Conservation (phyloP, 2,888 invertebrate genomes). For the Nomada flava region DNA sequence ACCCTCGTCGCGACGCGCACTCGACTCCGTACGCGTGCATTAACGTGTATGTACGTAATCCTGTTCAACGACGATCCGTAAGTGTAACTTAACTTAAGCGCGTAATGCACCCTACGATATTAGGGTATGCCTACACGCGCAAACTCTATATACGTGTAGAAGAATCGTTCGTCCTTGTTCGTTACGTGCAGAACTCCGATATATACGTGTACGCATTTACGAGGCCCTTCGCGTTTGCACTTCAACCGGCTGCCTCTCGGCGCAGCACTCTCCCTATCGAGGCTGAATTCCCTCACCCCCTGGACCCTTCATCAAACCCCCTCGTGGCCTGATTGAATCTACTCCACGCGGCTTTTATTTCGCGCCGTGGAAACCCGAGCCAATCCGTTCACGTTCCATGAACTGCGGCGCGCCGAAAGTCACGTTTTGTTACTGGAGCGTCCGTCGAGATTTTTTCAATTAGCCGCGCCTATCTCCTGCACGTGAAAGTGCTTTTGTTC, state of each 20-base stretch:
- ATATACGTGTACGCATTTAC: slow-evolving; percentile 36
- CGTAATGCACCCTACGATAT: slow-evolving; percentile 61
- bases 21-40: slow-evolving; percentile 48
- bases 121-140: slow-evolving; percentile 31
- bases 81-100: slow-evolving; percentile 65
- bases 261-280: slow-evolving; percentile 60
- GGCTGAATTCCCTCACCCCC: slow-evolving; percentile 43
- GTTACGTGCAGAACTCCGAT: neutral
- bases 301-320: slow-evolving; percentile 55
- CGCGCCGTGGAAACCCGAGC: slow-evolving; percentile 65
- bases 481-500: slow-evolving; percentile 36
- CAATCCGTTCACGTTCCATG: slow-evolving; percentile 60
- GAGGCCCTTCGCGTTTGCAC: slow-evolving; percentile 60
- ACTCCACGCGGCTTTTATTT: slow-evolving; percentile 67
- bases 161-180: slow-evolving; percentile 33
- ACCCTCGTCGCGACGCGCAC: slow-evolving; percentile 22
- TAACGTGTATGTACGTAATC: slow-evolving; percentile 55
- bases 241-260: slow-evolving; percentile 58
- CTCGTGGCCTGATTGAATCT: slow-evolving; percentile 66
- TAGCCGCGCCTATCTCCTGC: slow-evolving; percentile 32
- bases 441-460: slow-evolving; percentile 58
- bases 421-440: slow-evolving; percentile 57
- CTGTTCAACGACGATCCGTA: slow-evolving; percentile 57
- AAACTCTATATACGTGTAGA: neutral
- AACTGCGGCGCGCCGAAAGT: slow-evolving; percentile 58